These are phyloP conservation scores for Regulus satrapa DNA, from an alignment of 2,113 vertebrate species.

Conservation along the genomic window DNA sequence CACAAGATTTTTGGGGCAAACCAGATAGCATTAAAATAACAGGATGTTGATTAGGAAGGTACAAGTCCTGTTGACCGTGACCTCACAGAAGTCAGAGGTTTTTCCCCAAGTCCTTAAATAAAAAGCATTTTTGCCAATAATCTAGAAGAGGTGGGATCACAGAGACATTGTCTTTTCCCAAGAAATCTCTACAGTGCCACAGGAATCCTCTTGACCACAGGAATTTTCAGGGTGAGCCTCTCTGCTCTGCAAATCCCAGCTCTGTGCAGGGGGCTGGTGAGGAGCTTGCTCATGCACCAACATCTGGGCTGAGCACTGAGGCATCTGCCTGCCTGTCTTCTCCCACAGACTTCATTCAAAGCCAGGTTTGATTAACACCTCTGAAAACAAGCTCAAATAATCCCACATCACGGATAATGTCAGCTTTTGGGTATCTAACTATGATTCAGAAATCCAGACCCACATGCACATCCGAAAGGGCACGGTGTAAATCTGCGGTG, in stretches of 20 bases:
- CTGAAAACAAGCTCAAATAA: slow-evolving; percentile 30
- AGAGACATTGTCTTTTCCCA: background rate
- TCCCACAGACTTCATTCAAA: slow-evolving; percentile 1
- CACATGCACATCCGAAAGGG: background rate
- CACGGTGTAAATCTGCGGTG: background rate
- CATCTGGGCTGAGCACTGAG: background rate
- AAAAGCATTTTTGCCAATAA: background rate
- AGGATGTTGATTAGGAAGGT: background rate
- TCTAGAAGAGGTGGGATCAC: background rate
- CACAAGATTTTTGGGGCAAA: background rate
- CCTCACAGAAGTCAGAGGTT: background rate
- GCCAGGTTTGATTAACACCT: slow-evolving; percentile 27
- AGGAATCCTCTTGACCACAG: background rate
- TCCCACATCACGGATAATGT: background rate
- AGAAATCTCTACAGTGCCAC: background rate
- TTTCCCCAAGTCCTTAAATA: background rate
- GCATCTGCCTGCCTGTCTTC: background rate
- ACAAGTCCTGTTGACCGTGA: background rate
- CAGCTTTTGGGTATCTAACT: background rate
- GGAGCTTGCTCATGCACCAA: background rate
- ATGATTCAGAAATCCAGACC: slow-evolving; percentile 25
- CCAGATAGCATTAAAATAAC: background rate
- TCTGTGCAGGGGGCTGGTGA: background rate
- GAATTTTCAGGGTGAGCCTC: background rate
- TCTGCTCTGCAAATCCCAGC: background rate